A percentile compares a stretch with the other conserved stretches of the same genome.
Evolutionary conservation across 2,797 vertebrate genomes (phyloP).

Genomic region (Aphelocoma californica): DNA sequence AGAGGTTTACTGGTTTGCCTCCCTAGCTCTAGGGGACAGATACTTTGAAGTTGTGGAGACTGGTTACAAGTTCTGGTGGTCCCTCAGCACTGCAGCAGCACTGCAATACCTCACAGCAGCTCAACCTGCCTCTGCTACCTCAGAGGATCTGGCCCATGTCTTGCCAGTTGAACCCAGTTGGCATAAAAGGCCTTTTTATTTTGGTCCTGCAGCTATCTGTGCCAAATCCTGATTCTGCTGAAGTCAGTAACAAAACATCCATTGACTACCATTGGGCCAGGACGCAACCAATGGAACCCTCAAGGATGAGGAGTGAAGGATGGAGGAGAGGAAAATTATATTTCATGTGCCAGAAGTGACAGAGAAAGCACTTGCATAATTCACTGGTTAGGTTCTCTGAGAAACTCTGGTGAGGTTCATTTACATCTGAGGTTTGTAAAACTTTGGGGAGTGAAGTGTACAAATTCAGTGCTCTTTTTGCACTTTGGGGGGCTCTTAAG

Average conservation of each 20-base stretch:
- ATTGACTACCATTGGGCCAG: neutral
- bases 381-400: neutral
- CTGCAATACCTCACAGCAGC: neutral
- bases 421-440: neutral
- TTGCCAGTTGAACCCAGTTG: slow-evolving; percentile 33
- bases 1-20: neutral
- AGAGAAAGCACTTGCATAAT: neutral
- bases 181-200: slow-evolving; percentile 51
- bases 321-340: neutral
- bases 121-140: neutral
- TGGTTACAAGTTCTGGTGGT: neutral
- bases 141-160: neutral
- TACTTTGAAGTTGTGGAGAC: neutral
- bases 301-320: slow-evolving; percentile 10
- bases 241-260: slow-evolving; percentile 22
- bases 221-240: slow-evolving; percentile 24
- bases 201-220: neutral
- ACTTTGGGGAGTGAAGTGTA: neutral
- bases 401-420: neutral
- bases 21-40: neutral
- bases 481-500: neutral
- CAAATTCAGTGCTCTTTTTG: neutral
- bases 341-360: neutral
- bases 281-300: neutral
- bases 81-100: neutral